Percentiles rank a stretch among this genome's conserved stretches.
These are phyloP conservation scores for Saguinus imperator DNA, from an alignment of 2,113 vertebrate species.

Conservation along the genomic window DNA sequence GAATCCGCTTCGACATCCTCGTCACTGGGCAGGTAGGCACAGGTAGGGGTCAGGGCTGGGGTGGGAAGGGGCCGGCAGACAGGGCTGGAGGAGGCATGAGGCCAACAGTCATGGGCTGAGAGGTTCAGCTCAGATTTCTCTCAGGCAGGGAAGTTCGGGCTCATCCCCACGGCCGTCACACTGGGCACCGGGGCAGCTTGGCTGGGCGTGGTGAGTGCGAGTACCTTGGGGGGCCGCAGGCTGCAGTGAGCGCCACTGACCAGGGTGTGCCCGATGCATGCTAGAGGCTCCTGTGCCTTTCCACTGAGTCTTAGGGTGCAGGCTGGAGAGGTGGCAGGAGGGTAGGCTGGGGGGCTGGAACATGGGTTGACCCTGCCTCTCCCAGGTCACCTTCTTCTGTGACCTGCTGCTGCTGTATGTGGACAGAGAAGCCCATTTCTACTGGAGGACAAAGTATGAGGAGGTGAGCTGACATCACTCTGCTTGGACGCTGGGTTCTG, in stretches of 20 bases:
- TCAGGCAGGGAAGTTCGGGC: constrained; percentile 85
- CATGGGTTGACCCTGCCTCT: not conserved
- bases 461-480: constrained; percentile 74
- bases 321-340: not conserved
- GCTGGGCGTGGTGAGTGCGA: constrained; percentile 83
- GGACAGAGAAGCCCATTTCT: constrained; percentile 83
- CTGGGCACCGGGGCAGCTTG: constrained; percentile 78
- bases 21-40: constrained; percentile 83
- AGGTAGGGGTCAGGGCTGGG: constrained; percentile 69
- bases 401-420: constrained; percentile 86
- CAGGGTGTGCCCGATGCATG: not conserved
- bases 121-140: constrained; percentile 28
- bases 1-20: constrained; percentile 82
- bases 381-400: constrained; percentile 84
- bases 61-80: not conserved
- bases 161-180: constrained; percentile 81
- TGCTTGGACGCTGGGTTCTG: not conserved
- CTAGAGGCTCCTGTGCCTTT: not conserved
- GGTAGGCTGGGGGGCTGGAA: not conserved
- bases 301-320: not conserved
- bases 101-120: accelerated
- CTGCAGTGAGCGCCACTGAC: accelerated
- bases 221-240: accelerated
- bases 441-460: constrained; percentile 85
- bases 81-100: not conserved